Evolutionary conservation across 2,888 invertebrate species (phyloP).

Genomic region (Podotricha telesiphe): DNA sequence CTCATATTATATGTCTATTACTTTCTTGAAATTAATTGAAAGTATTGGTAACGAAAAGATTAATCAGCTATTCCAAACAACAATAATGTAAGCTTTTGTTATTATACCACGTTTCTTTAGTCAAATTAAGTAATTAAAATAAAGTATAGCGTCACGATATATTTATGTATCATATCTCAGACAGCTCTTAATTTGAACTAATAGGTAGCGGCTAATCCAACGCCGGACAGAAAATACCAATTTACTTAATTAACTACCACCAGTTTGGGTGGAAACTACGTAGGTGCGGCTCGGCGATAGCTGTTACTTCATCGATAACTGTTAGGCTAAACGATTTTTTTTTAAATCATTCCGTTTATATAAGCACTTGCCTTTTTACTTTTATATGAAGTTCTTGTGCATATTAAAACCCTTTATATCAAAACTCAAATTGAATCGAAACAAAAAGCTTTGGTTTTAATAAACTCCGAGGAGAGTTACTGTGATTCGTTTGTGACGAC

Average conservation of each 20-base stretch:
- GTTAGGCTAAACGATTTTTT: constrained; percentile 60
- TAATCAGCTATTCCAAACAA: background rate
- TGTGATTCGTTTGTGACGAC: background rate
- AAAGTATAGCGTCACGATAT: constrained; percentile 19
- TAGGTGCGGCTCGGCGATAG: constrained; percentile 75
- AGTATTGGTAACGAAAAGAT: background rate
- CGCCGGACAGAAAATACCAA: constrained; percentile 79
- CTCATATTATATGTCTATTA: too few species aligned
- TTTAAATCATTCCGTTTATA: background rate
- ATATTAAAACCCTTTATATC: too few species aligned
- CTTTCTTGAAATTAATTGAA: too few species aligned
- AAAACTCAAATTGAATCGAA: background rate
- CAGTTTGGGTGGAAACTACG: constrained; percentile 69
- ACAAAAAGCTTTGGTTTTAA: background rate
- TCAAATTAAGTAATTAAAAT: constrained; percentile 24
- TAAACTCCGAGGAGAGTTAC: background rate
- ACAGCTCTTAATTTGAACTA: constrained; percentile 81
- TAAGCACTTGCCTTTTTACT: background rate
- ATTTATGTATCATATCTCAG: constrained; percentile 43
- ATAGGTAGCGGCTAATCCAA: constrained; percentile 80
- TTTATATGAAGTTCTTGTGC: background rate
- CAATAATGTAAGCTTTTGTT: background rate
- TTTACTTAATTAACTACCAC: constrained; percentile 81
- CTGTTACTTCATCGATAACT: constrained; percentile 69
- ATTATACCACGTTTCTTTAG: background rate